A percentile compares a stretch with the other conserved stretches of the same genome.
Conservation (phyloP, 2,888 invertebrate species). For the Cecidostiba fungosa region DNA sequence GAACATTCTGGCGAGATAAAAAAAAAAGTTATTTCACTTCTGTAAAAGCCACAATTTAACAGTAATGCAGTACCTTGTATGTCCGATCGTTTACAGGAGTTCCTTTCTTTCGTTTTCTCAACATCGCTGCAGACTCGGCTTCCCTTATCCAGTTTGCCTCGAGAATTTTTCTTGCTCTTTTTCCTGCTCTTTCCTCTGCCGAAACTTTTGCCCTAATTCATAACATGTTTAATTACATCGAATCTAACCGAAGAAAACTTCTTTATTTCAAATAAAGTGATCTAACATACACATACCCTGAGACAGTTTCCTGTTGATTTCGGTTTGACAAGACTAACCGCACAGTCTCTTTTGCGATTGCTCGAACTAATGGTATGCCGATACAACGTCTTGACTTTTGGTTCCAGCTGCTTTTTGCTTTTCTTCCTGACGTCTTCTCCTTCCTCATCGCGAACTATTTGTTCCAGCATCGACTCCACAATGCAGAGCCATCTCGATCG, state of each 20-base stretch:
- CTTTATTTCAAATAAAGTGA: too few relatives aligned
- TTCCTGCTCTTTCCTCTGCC: neutral
- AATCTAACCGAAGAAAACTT: too few relatives aligned
- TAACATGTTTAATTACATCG: neutral
- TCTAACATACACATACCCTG: neutral
- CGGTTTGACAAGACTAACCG: neutral
- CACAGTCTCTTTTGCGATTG: neutral
- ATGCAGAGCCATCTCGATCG: conserved; percentile 33
- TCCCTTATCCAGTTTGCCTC: conserved; percentile 46
- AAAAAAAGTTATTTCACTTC: too few relatives aligned
- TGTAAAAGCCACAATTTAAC: neutral
- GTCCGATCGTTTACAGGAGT: neutral
- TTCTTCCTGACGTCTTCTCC: neutral
- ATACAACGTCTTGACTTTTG: neutral
- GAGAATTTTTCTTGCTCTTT: neutral
- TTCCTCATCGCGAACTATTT: conserved; percentile 39
- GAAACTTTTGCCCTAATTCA: neutral
- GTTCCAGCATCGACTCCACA: conserved; percentile 45
- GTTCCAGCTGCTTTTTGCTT: neutral
- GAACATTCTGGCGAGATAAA: neutral
- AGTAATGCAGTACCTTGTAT: neutral
- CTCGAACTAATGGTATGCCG: conserved; percentile 45
- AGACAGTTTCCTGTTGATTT: neutral
- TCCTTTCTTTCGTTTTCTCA: conserved; percentile 5
- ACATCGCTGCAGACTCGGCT: conserved; percentile 25